Base-by-base conservation (phyloP, 2,888 invertebrate species). In the Trichopria drosophilae region DNA sequence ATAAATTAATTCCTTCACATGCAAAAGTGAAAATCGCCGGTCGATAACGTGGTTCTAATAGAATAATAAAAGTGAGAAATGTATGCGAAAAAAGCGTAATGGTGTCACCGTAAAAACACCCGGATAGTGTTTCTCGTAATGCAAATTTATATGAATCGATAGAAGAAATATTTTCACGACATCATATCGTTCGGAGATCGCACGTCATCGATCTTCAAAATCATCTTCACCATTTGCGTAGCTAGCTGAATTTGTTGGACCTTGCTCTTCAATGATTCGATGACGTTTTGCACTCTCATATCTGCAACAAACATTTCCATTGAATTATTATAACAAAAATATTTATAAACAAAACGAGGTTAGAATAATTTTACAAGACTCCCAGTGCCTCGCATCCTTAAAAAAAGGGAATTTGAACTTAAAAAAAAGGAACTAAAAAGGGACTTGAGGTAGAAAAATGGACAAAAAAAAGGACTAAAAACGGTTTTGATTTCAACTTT, bases 211-310 rank as follows among this genome's bases (percentile, higher is more conserved):
- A 99, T 99, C 79, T 99, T 99, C 61, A 99, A 83, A 61, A 99
- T 98, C 99, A 99, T 99, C 76, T 98, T 96, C 43, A 98, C 98
- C 57, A 99, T 82, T 72, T 99, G 99, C 0, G 98, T 95, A 15
- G 99, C 98, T 61, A 99, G 80, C 23, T 95, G 81, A 53, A 99
- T 89, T 79, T 99, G 99, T 71, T 99, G 97, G 68, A 93, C 90
- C 83, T 99, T 99, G 26, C 95, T 93, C 76, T 92, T 88, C 40
- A 99, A 81, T 1, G 99, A 95, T 79, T 99, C 99, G 52, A 99
- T 90, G 10, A 99, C 97, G 74, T 93, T 90, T 77, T 94, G 90
- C 6, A 82, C 81, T 71, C 92, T 90, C 99, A 99, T 99, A 78
- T 99, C 93, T 82, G 79, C 2, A 73, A 74, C 34, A 53, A 31